phyloP scores from a whole-genome alignment of 2,113 vertebrate genomes.

The Ginglymostoma cirratum region DNA sequence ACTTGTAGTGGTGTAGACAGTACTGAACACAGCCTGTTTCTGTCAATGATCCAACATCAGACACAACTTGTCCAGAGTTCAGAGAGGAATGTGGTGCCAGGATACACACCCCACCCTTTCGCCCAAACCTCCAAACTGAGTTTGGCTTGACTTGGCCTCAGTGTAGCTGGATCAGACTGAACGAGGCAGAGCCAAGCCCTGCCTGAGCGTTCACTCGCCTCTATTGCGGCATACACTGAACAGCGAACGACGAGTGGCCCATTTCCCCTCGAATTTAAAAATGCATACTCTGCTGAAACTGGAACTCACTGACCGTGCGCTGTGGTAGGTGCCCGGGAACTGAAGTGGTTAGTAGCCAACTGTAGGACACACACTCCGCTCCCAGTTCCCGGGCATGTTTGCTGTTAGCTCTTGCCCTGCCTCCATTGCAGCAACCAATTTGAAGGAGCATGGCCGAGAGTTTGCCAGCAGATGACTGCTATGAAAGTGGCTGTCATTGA shows the following conservation, averaged over 20 bases:
- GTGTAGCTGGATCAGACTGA: not conserved
- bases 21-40: not conserved
- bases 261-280: not conserved
- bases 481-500: too few relatives aligned
- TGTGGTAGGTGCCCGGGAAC: not conserved
- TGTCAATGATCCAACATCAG: not conserved
- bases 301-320: too few relatives aligned
- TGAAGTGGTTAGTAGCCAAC: not conserved
- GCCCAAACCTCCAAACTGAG: not conserved
- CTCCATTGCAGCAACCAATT: not conserved
- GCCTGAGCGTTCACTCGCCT: not conserved
- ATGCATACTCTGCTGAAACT: not conserved
- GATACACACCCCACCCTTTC: not conserved
- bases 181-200: not conserved
- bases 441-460: not conserved
- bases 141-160: not conserved
- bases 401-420: not conserved
- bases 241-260: not conserved
- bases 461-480: not conserved
- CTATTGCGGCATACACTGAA: not conserved
- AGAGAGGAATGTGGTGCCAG: not conserved
- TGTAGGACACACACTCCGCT: not conserved
- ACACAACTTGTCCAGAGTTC: not conserved
- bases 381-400: not conserved
- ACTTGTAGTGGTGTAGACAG: not conserved